Base-by-base conservation (phyloP, 2,113 vertebrate genomes). In the Catharus fuscescens region DNA sequence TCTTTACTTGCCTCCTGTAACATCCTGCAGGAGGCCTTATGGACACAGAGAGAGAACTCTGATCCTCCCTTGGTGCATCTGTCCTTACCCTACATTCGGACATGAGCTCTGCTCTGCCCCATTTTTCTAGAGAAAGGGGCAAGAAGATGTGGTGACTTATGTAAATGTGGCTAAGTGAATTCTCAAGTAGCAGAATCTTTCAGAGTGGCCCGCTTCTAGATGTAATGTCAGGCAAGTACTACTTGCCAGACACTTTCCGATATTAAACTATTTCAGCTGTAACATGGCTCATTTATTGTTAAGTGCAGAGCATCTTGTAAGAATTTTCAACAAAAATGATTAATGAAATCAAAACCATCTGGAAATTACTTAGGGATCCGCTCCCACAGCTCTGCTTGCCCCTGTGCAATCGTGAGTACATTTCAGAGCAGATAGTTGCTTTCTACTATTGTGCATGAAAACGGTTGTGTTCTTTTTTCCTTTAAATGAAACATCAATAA, bases 251-350 rank as follows among this genome's bases (percentile, higher is more conserved):
- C 6, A 8, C 57, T 32, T 62, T 6, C 12, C 71, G 34, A 18
- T 6, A 48, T 4, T 16, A 18, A 56, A n/a, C 47, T 40, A 19
- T 17, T 21, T 77, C 23, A 45, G 19, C 45, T 57, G 34, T 16
- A 29, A 48, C 66, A 80, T 26, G 50, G 11, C 21, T 80, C 21
- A 1, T 25, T 71, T 57, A 38, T 0, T 4, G 9, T 7, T 17
- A 23, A 71, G 28, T 2, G 12, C 4, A 34, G 7, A 60, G 36
- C 13, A n/a, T 5, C 50, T 64, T 16, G 0, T 0, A 61, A 32
- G 12, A 24, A 3, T 25, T 72, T 76, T 31, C 31, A 57, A 57
- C 26, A 40, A 31, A 85, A 69, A 48, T 2, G 0, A 56, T 26
- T n/a, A 84, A 47, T 3, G 17, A 62, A 70, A 74, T 82, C 29